A percentile compares a stretch with the other conserved stretches of the same genome.
These are phyloP conservation scores for Sanderia malayensis DNA, from an alignment of 30 jellyfish, hydroid and myxozoan species.

Conservation along the genomic window DNA sequence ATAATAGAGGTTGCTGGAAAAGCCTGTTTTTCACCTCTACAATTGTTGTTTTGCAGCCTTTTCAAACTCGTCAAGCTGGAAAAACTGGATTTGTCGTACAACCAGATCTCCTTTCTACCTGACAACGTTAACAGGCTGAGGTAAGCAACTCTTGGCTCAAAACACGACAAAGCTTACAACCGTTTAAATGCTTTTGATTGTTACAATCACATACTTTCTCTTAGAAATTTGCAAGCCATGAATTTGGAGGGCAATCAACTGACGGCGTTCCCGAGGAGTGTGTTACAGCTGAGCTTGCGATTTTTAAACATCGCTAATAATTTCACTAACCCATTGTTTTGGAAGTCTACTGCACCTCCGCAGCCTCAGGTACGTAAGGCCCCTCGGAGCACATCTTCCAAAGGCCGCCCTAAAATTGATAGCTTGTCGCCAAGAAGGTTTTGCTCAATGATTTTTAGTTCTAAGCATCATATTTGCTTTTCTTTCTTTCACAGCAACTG, in stretches of 20 bases:
- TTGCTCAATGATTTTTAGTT: neutral
- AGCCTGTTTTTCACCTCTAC: too few species aligned
- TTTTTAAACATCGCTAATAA: conserved; percentile 38
- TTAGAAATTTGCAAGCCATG: conserved; percentile 52
- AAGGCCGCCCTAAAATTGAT: too few species aligned
- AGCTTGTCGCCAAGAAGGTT: too few species aligned
- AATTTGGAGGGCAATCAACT: conserved; percentile 71
- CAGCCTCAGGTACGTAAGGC: conserved; percentile 65
- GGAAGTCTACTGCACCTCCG: conserved; percentile 63
- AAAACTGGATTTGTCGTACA: conserved; percentile 58
- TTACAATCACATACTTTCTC: too few species aligned
- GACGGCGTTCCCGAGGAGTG: conserved; percentile 51
- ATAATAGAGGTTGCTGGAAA: too few species aligned
- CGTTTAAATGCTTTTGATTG: too few species aligned
- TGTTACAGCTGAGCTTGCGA: conserved; percentile 35
- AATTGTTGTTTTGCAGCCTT: conserved; percentile 25
- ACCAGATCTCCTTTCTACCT: conserved; percentile 43
- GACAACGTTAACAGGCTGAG: conserved; percentile 34
- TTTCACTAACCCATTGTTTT: conserved; percentile 41
- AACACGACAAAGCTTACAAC: too few species aligned
- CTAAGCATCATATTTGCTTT: neutral
- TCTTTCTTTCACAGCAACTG: conserved; percentile 19
- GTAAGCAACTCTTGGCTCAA: conserved; percentile 18
- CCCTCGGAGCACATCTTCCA: too few species aligned
- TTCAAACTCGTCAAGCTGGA: conserved; percentile 38